Evolutionary conservation across 2,888 invertebrate genomes (phyloP), one percentile per base, ranked within the genome.

Genomic region (Sycophila texana): DNA sequence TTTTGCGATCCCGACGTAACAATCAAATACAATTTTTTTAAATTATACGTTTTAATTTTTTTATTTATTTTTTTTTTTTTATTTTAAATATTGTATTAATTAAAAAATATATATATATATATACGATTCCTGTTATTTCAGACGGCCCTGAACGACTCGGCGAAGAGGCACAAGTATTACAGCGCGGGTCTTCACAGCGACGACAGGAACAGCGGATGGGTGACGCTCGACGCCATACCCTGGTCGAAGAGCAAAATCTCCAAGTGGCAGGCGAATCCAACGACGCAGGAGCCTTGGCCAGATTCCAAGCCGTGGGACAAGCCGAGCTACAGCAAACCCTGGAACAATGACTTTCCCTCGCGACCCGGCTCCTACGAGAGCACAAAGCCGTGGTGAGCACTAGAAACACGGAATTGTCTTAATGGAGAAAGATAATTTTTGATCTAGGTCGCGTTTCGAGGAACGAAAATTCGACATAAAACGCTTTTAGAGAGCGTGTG

Each of bases 171-270:
- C 83, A 89, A 89, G 78, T 88, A 87, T 74, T 87, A 86, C 71
- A 85, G 85, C 4, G 92, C 93, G 80, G 92, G 93, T 85, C 93
- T 94, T 0, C 93, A 92, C 82, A 16, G 16, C 16, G 83, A 83
- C 53, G 94, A 95, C 77, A 93, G 94, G 85, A 94, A 94, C 76
- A 94, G 94, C 74, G 95, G 95, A 0, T 96, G 96, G 96, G 95
- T 96, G 0, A 94, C 94, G 0, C 89, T 96, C 75, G 95, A 96
- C 83, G 95, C 94, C 4, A 93, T 96, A 4, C 95, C 95, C 0
- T 96, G 95, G 95, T 95, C 95, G 0, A 93, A 94, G 14, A 95
- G 95, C 84, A 95, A 95, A 90, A 94, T 95, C 82, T 95, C 95
- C 1, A 95, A 95, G 89, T 96, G 95, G 96, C 94, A 95, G 86